Evolutionary conservation across 2,888 invertebrate species (phyloP).

Genomic region (Aromia moschata): DNA sequence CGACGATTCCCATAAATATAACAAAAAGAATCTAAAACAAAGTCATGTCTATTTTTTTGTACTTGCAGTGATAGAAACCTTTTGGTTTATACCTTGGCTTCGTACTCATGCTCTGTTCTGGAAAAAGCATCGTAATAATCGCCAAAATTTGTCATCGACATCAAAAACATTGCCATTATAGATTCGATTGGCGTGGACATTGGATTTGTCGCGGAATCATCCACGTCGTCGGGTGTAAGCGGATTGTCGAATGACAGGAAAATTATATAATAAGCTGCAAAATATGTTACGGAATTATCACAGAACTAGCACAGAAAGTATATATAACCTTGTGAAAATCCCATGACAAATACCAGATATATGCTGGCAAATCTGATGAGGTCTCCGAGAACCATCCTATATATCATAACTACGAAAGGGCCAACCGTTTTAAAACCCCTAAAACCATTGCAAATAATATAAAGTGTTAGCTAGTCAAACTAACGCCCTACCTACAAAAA

Average conservation of each 20-base stretch:
- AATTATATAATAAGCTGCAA: conserved; percentile 86
- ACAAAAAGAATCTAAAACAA: conserved; percentile 82
- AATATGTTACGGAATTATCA: conserved; percentile 1
- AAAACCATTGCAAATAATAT: conserved; percentile 50
- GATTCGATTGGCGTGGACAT: conserved; percentile 94
- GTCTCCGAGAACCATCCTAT: conserved; percentile 98
- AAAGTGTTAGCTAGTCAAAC: no score
- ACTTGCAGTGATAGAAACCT: neutral
- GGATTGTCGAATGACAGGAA: conserved; percentile 89
- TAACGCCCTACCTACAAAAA: conserved; percentile 94
- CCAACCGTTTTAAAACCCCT: conserved; percentile 98
- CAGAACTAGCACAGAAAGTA: neutral
- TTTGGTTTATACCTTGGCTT: conserved; percentile 78
- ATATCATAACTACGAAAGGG: conserved; percentile 99
- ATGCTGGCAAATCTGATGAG: conserved; percentile 94
- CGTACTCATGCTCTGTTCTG: conserved; percentile 85
- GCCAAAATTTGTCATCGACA: conserved; percentile 97
- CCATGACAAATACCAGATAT: conserved; percentile 96
- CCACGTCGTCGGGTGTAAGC: conserved; percentile 81
- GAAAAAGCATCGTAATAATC: conserved; percentile 93
- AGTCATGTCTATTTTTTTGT: neutral
- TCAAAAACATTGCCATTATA: conserved; percentile 97
- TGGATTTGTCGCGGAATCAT: conserved; percentile 84
- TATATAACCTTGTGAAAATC: conserved; percentile 90
- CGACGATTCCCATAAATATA: conserved; percentile 97